Conservation (phyloP, 1,140 invertebrate species). For the Aethina tumida region DNA sequence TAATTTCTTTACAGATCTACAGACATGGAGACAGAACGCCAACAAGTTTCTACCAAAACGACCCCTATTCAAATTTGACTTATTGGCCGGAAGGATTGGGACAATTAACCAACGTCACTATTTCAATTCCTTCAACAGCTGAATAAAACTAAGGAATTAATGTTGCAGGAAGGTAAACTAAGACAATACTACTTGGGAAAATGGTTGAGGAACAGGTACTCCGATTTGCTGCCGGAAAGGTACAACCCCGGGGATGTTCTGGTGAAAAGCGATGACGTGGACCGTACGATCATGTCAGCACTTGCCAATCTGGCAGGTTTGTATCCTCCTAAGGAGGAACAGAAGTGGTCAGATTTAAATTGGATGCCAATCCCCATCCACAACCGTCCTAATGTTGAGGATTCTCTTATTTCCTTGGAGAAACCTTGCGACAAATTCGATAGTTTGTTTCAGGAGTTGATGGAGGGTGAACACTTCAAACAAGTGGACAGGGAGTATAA, state of each 20-base stretch:
- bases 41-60: conserved; percentile 58
- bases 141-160: conserved; percentile 6
- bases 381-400: conserved; percentile 52
- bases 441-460: conserved; percentile 41
- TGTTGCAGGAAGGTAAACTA: conserved; percentile 55
- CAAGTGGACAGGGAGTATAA: conserved; percentile 45
- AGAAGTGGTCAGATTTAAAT: conserved; percentile 40
- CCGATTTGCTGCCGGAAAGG: conserved; percentile 38
- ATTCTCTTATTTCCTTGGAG: conserved; percentile 47
- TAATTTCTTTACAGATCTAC: conserved; percentile 23
- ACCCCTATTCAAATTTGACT: conserved; percentile 56
- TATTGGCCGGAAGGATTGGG: conserved; percentile 68
- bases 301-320: conserved; percentile 70
- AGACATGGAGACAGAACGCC: conserved; percentile 77
- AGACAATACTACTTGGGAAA: conserved; percentile 67
- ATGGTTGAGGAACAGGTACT: conserved; percentile 60
- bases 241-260: conserved; percentile 37
- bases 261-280: conserved; percentile 65
- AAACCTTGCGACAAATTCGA: conserved; percentile 54
- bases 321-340: conserved; percentile 49
- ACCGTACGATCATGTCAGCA: conserved; percentile 82
- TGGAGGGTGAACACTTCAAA: conserved; percentile 45
- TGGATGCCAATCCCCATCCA: conserved; percentile 90
- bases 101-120: conserved; percentile 63
- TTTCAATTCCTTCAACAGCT: no score